Evolutionary conservation across 2,797 vertebrate genomes (phyloP), one percentile per base, ranked within the genome.

Genomic region (Pogonophryne albipinna): DNA sequence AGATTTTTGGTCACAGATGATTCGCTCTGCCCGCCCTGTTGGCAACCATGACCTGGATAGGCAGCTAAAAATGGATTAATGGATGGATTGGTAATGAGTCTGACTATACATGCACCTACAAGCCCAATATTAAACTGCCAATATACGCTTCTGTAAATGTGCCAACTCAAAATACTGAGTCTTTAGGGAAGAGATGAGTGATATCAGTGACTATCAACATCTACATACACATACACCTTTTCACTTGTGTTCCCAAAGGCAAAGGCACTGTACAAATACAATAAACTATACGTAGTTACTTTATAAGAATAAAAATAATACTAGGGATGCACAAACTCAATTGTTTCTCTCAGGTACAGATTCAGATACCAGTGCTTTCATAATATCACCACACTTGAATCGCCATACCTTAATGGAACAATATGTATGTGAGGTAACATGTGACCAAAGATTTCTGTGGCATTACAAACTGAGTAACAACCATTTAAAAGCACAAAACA

Each of bases 61-160:
- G 55, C 68, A 69, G 76, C 66, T 79, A 77, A 65, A 76, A 72
- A 62, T 52, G 59, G 31, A 69, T 41, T 56, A 27, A 63, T 59
- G n/a, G 10, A 77, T 66, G 10, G 46, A 55, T 50, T 2, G 19
- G 0, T 34, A 7, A 38, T 38, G 34, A 38, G 34, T 38, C 8
- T 38, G 5, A 47, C 4, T 57, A 52, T 15, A 76, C n/a, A 9
- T 56, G 53, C 44, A 69, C 38, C 55, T 17, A 61, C 17, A 52
- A 46, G 44, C 13, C 52, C 55, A 45, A 8, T 6, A 20, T 19
- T 12, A 55, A 17, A 14, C 15, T 7, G 12, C 45, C 38, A 34
- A 38, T 55, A 38, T 38, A 20, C 19, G 16, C 5, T 10, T 2
- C 19, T 27, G 13, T n/a, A 1, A 34, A 47, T 53, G 50, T 56